These are phyloP conservation scores for Caloenas nicobarica DNA, from an alignment of 2,113 vertebrate species.

Conservation along the genomic window DNA sequence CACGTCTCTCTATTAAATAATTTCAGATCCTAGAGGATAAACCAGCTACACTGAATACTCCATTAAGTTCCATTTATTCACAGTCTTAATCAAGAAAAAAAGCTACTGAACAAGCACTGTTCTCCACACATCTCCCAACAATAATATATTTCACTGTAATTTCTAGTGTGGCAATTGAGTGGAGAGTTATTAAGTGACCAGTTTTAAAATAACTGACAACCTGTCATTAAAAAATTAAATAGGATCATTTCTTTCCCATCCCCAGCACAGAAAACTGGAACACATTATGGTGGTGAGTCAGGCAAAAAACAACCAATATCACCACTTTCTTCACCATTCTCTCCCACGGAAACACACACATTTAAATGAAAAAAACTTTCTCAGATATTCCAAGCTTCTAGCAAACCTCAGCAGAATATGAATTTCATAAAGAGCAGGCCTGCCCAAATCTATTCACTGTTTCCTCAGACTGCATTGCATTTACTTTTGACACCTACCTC, in stretches of 20 bases:
- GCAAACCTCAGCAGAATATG: neutral
- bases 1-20: neutral
- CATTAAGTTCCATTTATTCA: neutral
- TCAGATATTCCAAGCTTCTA: neutral
- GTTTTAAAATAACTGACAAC: slow-evolving; percentile 34
- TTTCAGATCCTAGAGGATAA: neutral
- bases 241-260: neutral
- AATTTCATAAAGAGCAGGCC: neutral
- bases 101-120: neutral
- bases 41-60: neutral
- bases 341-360: neutral
- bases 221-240: neutral
- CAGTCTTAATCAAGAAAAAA: neutral
- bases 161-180: neutral
- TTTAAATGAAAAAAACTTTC: neutral
- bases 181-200: neutral
- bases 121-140: neutral
- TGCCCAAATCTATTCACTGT: neutral
- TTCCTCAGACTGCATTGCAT: neutral
- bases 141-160: neutral
- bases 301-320: neutral
- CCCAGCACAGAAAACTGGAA: neutral
- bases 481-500: neutral
- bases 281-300: neutral
- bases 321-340: neutral